phyloP scores from a whole-genome alignment of 1,140 invertebrate species.

The Saxidomus purpurata region DNA sequence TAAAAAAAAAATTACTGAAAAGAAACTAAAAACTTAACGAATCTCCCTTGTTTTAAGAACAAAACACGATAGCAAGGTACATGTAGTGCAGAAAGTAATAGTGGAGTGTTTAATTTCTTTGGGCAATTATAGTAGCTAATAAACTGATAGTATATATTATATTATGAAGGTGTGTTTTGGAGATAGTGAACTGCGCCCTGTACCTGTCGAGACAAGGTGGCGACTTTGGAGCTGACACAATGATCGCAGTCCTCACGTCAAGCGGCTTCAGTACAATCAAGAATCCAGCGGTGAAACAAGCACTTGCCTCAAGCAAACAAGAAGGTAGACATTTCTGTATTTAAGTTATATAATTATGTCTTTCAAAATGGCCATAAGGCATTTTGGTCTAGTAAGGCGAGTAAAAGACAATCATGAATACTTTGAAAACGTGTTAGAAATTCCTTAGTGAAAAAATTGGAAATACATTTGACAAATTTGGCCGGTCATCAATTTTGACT shows the following conservation, averaged over 20 bases:
- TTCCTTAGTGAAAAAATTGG: no score
- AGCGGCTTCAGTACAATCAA: slow-evolving; percentile 26
- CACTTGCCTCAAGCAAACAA: slow-evolving; percentile 66
- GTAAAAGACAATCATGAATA: not conserved
- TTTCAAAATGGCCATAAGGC: not conserved
- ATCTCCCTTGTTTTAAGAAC: no score
- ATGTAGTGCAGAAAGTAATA: no score
- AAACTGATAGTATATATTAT: no score
- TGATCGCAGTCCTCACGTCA: slow-evolving; percentile 70
- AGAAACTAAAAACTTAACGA: no score
- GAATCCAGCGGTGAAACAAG: slow-evolving; percentile 66
- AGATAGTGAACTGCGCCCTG: slow-evolving; percentile 91
- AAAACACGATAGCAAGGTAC: no score
- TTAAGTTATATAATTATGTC: not conserved
- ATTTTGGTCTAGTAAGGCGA: not conserved
- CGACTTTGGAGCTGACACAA: slow-evolving; percentile 67
- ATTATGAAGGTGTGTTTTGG: slow-evolving; percentile 90
- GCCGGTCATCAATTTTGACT: no score
- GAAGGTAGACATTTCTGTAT: no score
- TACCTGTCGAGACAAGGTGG: slow-evolving; percentile 89
- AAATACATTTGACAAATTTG: no score
- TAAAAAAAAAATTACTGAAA: no score
- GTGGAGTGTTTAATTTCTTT: no score
- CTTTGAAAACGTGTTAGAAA: not conserved
- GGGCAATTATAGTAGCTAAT: no score